Evolutionary conservation across 2,797 vertebrate genomes (phyloP).

Genomic region (Hirundo rustica): DNA sequence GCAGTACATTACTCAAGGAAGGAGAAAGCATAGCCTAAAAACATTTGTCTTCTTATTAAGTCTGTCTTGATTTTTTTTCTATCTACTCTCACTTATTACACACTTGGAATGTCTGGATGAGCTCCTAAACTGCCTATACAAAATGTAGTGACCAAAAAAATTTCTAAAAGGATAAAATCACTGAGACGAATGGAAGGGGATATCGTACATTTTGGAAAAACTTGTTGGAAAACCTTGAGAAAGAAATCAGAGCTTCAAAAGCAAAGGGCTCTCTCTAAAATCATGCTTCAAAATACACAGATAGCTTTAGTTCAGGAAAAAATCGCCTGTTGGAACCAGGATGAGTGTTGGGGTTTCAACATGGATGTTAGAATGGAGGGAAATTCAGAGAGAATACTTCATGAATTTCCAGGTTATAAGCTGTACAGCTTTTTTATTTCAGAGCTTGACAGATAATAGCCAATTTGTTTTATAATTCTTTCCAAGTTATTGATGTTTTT

Average conservation of each 20-base stretch:
- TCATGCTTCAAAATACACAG: background rate
- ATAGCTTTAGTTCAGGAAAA: background rate
- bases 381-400: background rate
- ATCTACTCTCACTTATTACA: background rate
- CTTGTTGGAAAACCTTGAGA: background rate
- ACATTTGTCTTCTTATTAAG: background rate
- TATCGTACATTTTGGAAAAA: background rate
- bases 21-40: background rate
- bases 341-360: background rate
- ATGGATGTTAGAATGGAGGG: background rate
- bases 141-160: background rate
- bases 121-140: background rate
- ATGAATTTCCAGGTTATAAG: background rate
- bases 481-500: slow-evolving; percentile 22
- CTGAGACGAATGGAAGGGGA: background rate
- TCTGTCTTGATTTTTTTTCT: background rate
- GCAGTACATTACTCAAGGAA: background rate
- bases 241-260: background rate
- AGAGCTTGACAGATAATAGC: background rate
- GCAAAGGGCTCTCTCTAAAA: background rate
- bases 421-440: background rate
- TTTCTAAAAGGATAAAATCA: background rate
- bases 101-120: background rate
- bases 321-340: background rate
- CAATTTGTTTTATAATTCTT: background rate